A percentile compares a stretch with the other conserved stretches of the same genome.
phyloP scores from a whole-genome alignment of 2,888 invertebrate species.

The Tachina lurida region DNA sequence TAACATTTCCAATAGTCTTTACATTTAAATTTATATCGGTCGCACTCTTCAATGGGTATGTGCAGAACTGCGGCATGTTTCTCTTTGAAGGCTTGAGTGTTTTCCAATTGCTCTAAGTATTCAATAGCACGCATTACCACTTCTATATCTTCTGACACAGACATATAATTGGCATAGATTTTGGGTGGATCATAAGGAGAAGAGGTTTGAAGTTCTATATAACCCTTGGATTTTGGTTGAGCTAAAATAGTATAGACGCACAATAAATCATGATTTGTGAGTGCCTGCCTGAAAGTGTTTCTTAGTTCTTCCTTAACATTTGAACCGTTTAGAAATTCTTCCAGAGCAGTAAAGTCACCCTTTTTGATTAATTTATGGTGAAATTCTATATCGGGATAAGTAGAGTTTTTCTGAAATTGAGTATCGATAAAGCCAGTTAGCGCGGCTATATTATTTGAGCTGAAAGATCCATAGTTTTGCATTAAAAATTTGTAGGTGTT shows the following conservation, averaged over 20 bases:
- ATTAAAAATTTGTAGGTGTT: constrained; percentile 82
- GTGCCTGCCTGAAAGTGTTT: constrained; percentile 44
- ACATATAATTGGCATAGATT: constrained; percentile 44
- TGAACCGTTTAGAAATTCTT: constrained; percentile 61
- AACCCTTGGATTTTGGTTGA: constrained; percentile 88
- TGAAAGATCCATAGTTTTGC: constrained; percentile 83
- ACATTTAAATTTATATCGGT: constrained; percentile 73
- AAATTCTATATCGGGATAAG: constrained; percentile 85
- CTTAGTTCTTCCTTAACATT: constrained; percentile 70
- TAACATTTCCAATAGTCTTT: constrained; percentile 87
- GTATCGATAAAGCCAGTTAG: constrained; percentile 85
- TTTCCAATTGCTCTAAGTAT: constrained; percentile 78
- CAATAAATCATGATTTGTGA: constrained; percentile 78
- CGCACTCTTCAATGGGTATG: constrained; percentile 76
- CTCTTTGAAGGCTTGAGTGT: constrained; percentile 82
- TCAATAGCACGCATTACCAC: constrained; percentile 45
- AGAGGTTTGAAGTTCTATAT: constrained; percentile 68
- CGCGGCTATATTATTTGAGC: constrained; percentile 79
- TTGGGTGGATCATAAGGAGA: constrained; percentile 22
- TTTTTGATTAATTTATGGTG: constrained; percentile 79
- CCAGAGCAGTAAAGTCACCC: constrained; percentile 69
- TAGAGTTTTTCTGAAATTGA: constrained; percentile 79
- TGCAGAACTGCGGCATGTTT: constrained; percentile 76
- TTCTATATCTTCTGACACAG: constrained; percentile 16
- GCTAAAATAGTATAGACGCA: constrained; percentile 86